These are phyloP conservation scores for Festucalex cinctus DNA, from an alignment of 2,113 vertebrate genomes.

Conservation along the genomic window DNA sequence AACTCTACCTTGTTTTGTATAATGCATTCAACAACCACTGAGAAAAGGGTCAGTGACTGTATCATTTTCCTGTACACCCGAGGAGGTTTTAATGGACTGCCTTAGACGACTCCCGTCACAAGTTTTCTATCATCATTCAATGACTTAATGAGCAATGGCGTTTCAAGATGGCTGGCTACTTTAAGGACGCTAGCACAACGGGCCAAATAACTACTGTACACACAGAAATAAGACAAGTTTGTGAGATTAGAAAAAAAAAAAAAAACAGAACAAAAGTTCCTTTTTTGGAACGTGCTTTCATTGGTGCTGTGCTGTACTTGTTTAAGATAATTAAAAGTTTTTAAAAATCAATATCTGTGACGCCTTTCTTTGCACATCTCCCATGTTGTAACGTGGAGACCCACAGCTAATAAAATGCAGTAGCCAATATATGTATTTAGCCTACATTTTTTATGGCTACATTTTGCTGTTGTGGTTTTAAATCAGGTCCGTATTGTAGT, in stretches of 20 bases:
- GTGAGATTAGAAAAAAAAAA: background rate
- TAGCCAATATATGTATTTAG: too few relatives aligned
- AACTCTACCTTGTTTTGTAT: background rate
- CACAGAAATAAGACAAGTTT: background rate
- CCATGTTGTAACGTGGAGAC: too few relatives aligned
- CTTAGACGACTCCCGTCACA: background rate
- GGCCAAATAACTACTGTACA: background rate
- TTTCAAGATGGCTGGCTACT: too few relatives aligned
- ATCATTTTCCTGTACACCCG: background rate
- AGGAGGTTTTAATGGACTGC: background rate
- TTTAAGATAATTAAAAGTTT: too few relatives aligned
- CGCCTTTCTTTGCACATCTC: too few relatives aligned
- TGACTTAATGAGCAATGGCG: background rate
- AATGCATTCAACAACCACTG: background rate
- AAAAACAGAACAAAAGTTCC: background rate
- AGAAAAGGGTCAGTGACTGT: conserved; percentile 2
- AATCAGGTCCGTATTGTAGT: too few relatives aligned
- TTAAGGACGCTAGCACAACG: too few relatives aligned
- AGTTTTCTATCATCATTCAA: background rate
- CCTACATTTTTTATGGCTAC: too few relatives aligned
- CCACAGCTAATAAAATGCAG: too few relatives aligned
- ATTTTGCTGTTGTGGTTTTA: too few relatives aligned
- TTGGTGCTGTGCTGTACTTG: background rate
- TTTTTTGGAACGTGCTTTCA: background rate
- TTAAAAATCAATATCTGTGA: too few relatives aligned